Percentiles rank a stretch among this genome's conserved stretches.
These are phyloP conservation scores for Dufourea novaeangliae DNA, from an alignment of 1,140 invertebrate genomes.

Conservation along the genomic window DNA sequence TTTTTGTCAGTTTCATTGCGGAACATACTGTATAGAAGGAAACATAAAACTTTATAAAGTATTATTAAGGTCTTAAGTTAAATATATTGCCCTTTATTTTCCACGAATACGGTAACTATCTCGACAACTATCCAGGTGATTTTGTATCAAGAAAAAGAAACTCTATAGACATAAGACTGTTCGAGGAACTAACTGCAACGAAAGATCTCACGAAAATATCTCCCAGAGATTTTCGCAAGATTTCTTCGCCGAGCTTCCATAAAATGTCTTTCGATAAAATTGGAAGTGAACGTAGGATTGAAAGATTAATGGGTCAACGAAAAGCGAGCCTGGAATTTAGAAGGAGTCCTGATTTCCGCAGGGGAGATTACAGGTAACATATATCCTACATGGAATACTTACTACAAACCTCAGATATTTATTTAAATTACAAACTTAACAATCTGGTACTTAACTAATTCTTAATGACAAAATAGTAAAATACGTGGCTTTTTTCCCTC, in stretches of 20 bases:
- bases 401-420: no score
- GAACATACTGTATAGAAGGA: no score
- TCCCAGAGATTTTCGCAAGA: conserved; percentile 75
- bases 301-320: conserved; percentile 70
- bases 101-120: neutral
- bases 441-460: no score
- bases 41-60: no score
- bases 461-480: no score
- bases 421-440: no score
- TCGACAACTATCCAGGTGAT: conserved; percentile 75
- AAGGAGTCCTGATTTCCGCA: conserved; percentile 78
- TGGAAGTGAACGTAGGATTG: conserved; percentile 74
- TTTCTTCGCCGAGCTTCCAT: conserved; percentile 76
- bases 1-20: no score
- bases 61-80: no score
- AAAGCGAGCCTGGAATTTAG: conserved; percentile 79
- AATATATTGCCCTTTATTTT: no score
- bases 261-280: conserved; percentile 80
- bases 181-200: conserved; percentile 72
- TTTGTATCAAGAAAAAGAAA: conserved; percentile 78
- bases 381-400: no score
- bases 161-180: conserved; percentile 76
- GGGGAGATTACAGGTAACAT: conserved; percentile 75
- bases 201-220: conserved; percentile 72
- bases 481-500: no score